A percentile compares a stretch with the other conserved stretches of the same genome.
phyloP scores from a whole-genome alignment of 2,888 invertebrate genomes.

The Odontomyia ornata region DNA sequence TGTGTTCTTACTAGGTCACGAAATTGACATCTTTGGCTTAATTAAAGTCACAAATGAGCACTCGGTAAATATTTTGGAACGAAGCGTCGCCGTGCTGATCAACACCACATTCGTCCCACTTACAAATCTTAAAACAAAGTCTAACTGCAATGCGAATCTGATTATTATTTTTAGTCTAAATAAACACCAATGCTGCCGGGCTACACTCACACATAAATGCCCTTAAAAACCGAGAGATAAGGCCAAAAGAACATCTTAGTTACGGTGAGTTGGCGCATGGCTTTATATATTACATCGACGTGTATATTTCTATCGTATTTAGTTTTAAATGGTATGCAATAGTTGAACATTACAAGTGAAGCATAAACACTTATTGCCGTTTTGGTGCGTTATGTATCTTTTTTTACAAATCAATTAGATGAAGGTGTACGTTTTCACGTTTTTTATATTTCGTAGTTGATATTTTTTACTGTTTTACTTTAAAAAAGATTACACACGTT shows the following conservation, averaged over 20 bases:
- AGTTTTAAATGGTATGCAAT: no score
- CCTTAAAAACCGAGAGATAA: background rate
- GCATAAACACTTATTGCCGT: background rate
- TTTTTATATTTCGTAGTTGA: conserved; percentile 9
- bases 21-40: background rate
- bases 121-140: no score
- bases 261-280: no score
- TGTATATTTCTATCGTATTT: background rate
- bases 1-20: background rate
- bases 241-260: no score
- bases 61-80: background rate
- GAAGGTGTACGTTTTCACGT: conserved; percentile 10
- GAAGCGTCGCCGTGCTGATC: background rate
- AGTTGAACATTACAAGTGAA: no score
- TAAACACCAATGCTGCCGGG: conserved; percentile 1
- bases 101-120: conserved; percentile 1
- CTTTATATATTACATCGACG: no score
- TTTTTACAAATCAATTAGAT: conserved; percentile 27
- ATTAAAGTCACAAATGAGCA: no score
- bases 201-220: background rate
- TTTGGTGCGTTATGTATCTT: conserved; percentile 23
- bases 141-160: no score
- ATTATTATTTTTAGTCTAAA: background rate
- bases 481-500: conserved; percentile 19
- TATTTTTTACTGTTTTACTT: conserved; percentile 31